Evolutionary conservation across 2,888 invertebrate genomes (phyloP), one percentile per base, ranked within the genome.

Genomic region (Yponomeuta cagnagella): DNA sequence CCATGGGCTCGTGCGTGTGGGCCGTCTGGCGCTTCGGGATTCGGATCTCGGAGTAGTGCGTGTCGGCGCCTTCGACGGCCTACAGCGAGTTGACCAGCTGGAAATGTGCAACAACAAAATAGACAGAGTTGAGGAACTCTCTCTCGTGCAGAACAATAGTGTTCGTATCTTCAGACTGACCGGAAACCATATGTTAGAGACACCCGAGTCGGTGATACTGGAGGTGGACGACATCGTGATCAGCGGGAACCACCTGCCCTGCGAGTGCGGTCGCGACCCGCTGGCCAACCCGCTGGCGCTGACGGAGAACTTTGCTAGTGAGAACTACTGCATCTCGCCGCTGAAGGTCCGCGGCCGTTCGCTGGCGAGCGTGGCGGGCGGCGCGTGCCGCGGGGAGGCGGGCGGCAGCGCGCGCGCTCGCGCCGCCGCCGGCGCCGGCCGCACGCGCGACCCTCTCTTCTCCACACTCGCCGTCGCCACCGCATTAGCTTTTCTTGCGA

Each of bases 321-420:
- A 95, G 77, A 97, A 97, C 86, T 96, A 93, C 84, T 97, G 97
- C 90, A 97, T 97, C 81, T 97, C 97, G 30, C 97, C 97, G 72
- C 90, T 97, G 77, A 96, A 96, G 83, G 94, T 96, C 75, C 96
- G 97, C 75, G 97, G 97, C 0, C 94, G 95, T 74, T 94, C 95
- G 66, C 94, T 97, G 94, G 94, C 93, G 73, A 93, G 86, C 72
- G 90, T 87, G 71, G 81, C 84, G 37, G 84, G 85, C 2, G 85
- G 85, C 31, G 87, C 84, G 71, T 90, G 90, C 71, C 87, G 89
- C 65, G 88, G 90, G 8, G 91, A 88, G 75, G 82, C 84, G 64
- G 89, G 86, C 2, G 91, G 87, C 12, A 88, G 85, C 71, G 85
- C 85, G 63, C 80, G 89, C 72, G 81, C 85, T 58, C 78, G 87